phyloP scores from a whole-genome alignment of 2,888 invertebrate species.

The Pristionchus maxplancki region DNA sequence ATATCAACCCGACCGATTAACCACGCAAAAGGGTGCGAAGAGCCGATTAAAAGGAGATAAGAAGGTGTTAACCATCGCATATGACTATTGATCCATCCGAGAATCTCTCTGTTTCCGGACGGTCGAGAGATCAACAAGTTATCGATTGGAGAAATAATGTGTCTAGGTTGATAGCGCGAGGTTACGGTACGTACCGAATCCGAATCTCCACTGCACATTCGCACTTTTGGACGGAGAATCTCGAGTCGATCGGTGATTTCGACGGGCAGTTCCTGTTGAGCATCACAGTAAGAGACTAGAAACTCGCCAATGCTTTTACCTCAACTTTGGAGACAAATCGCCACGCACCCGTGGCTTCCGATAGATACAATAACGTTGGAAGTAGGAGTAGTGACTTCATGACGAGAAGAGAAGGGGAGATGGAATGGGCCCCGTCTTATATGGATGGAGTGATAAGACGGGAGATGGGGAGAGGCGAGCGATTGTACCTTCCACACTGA shows the following conservation, averaged over 20 bases:
- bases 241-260: not conserved
- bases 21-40: slow-evolving; percentile 45
- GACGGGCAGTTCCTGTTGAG: not conserved
- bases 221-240: slow-evolving; percentile 3
- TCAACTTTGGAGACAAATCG: slow-evolving; percentile 8
- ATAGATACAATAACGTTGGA: not conserved
- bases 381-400: slow-evolving; percentile 38
- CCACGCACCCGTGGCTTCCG: not conserved
- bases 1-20: slow-evolving; percentile 38
- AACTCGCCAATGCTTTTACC: not conserved
- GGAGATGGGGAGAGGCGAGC: slow-evolving; percentile 3
- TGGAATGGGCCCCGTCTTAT: slow-evolving; percentile 26
- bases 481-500: not conserved
- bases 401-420: not conserved
- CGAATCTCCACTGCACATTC: not conserved
- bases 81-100: slow-evolving; percentile 8
- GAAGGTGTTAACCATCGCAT: slow-evolving; percentile 46
- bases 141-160: not conserved
- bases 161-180: not conserved
- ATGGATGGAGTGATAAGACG: slow-evolving; percentile 38
- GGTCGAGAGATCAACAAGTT: not conserved
- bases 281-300: not conserved
- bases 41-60: slow-evolving; percentile 41
- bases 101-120: slow-evolving; percentile 3
- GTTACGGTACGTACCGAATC: not conserved